Percentiles rank a stretch among this genome's conserved stretches.
phyloP scores from a whole-genome alignment of 1,140 invertebrate genomes.

The Battus philenor region DNA sequence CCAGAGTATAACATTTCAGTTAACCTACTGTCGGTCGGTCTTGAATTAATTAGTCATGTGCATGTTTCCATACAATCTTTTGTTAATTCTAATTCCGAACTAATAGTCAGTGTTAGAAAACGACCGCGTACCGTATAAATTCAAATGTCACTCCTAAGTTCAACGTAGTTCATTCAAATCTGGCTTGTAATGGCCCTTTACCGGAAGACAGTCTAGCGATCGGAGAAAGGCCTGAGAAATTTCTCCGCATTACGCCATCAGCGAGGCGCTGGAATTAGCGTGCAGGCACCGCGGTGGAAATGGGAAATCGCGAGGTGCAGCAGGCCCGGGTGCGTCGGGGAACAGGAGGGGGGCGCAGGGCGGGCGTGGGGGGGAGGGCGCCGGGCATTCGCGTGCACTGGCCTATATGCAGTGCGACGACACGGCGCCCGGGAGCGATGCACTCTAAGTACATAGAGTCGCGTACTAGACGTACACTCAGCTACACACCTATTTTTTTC shows the following conservation, averaged over 20 bases:
- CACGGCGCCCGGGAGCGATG: slow-evolving; percentile 70
- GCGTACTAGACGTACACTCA: slow-evolving; percentile 64
- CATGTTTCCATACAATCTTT: no score
- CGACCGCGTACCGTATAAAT: background rate
- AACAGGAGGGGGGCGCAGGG: slow-evolving; percentile 16
- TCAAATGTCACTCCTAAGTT: background rate
- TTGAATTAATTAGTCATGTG: no score
- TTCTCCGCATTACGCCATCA: slow-evolving; percentile 52
- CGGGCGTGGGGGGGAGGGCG: slow-evolving; percentile 27
- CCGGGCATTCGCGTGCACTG: slow-evolving; percentile 69
- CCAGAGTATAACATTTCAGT: background rate
- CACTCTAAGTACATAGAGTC: slow-evolving; percentile 65
- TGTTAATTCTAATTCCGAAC: no score
- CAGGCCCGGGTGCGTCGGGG: slow-evolving; percentile 20
- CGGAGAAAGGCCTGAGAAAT: slow-evolving; percentile 43
- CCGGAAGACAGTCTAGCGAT: slow-evolving; percentile 26
- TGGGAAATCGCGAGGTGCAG: slow-evolving; percentile 69
- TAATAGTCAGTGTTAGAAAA: no score
- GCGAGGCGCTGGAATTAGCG: slow-evolving; percentile 54
- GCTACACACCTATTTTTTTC: slow-evolving; percentile 64
- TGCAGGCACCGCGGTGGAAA: slow-evolving; percentile 56
- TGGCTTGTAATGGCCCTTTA: slow-evolving; percentile 26
- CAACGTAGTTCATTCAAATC: background rate
- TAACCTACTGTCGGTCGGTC: no score
- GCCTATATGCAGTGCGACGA: slow-evolving; percentile 74